These are phyloP conservation scores for Scytalopus superciliaris DNA, from an alignment of 2,113 vertebrate genomes.

Conservation along the genomic window DNA sequence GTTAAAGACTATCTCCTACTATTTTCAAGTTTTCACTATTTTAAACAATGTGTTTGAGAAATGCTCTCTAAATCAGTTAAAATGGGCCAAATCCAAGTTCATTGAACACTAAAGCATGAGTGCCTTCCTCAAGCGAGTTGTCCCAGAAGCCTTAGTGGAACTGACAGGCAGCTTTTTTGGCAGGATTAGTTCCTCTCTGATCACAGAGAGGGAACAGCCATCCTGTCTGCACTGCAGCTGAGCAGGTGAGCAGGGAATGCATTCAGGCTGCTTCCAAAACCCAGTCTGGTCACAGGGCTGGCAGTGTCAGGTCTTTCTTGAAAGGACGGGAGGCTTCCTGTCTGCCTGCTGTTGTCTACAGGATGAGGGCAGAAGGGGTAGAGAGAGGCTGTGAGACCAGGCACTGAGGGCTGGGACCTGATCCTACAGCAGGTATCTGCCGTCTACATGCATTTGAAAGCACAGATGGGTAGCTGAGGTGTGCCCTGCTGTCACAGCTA, in stretches of 20 bases:
- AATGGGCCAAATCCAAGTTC: neutral
- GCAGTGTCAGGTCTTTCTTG: neutral
- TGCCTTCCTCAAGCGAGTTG: neutral
- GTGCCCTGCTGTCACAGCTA: neutral
- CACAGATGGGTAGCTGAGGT: neutral
- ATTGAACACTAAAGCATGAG: neutral
- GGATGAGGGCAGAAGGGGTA: neutral
- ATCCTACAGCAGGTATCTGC: neutral
- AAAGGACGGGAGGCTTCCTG: neutral
- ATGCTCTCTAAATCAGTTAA: neutral
- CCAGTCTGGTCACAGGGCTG: neutral
- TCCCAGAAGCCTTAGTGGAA: neutral
- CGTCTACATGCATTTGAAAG: neutral
- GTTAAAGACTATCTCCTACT: neutral
- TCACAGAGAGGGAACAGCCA: neutral
- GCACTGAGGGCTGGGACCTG: neutral
- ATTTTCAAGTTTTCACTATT: neutral
- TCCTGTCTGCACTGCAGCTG: neutral
- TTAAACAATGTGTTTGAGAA: neutral
- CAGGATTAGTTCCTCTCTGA: slow-evolving; percentile 26
- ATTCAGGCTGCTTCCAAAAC: slow-evolving; percentile 6
- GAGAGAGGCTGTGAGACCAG: neutral
- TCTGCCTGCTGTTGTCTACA: slow-evolving; percentile 10
- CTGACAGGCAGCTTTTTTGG: neutral
- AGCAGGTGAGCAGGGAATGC: slow-evolving; percentile 12